These are phyloP conservation scores for Protobothrops mucrosquamatus DNA, from an alignment of 2,113 vertebrate species.

Conservation along the genomic window DNA sequence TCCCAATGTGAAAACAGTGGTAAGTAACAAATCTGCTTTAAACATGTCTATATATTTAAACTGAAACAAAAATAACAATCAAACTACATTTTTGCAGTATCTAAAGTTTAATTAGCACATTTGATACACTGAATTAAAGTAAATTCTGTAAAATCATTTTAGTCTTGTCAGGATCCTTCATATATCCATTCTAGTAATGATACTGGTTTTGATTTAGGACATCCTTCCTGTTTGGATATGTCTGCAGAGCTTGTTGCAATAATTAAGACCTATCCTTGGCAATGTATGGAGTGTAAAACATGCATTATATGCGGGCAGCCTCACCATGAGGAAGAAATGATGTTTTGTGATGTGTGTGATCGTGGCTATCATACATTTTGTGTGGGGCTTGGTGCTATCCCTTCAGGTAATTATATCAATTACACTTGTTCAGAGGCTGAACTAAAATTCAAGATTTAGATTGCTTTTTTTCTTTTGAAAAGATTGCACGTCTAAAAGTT, in stretches of 20 bases:
- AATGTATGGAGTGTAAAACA: constrained; percentile 99
- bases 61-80: background rate
- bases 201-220: constrained; percentile 81
- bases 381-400: constrained; percentile 91
- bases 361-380: constrained; percentile 98
- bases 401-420: constrained; percentile 79
- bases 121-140: constrained; percentile 22
- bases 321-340: constrained; percentile 98
- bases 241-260: constrained; percentile 83
- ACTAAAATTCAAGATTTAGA: background rate
- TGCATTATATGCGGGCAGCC: constrained; percentile 95
- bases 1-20: constrained; percentile 98
- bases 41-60: constrained; percentile 34
- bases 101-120: background rate
- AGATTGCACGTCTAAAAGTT: background rate
- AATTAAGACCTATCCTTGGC: constrained; percentile 97
- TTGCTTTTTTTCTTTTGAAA: background rate
- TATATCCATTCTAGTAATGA: constrained; percentile 60
- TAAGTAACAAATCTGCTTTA: constrained; percentile 73
- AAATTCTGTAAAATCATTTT: constrained; percentile 14
- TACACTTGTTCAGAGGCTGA: constrained; percentile 17
- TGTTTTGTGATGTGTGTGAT: constrained; percentile 99
- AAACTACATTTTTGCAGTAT: background rate
- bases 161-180: constrained; percentile 4
- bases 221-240: constrained; percentile 98